Conservation (phyloP, 2,888 invertebrate genomes). For the Elgonia sp. region DNA sequence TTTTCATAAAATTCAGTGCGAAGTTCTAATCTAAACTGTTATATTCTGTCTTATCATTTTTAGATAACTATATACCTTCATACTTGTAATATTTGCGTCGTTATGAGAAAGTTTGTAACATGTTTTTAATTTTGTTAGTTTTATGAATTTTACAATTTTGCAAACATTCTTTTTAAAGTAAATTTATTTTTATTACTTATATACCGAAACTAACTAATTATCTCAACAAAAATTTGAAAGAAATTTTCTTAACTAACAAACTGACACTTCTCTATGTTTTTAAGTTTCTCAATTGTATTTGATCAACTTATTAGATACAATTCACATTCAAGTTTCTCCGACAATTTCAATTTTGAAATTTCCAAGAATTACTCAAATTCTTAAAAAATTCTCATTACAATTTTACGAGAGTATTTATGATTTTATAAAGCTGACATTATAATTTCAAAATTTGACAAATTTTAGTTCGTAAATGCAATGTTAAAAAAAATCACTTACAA, state of each 20-base stretch:
- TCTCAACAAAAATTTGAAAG: conserved; percentile 4
- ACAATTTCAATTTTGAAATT: conserved; percentile 2
- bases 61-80: conserved; percentile 38
- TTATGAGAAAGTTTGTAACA: conserved; percentile 1
- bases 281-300: conserved; percentile 64
- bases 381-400: too few species aligned
- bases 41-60: conserved; percentile 45
- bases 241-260: conserved; percentile 31
- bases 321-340: conserved; percentile 52
- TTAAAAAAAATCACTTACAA: too few species aligned
- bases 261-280: conserved; percentile 36
- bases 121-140: not conserved
- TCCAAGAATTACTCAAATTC: conserved; percentile 7
- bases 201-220: not conserved
- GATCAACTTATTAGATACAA: conserved; percentile 52
- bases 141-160: not conserved
- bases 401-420: too few species aligned
- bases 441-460: too few species aligned
- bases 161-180: not conserved
- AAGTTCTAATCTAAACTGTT: too few species aligned
- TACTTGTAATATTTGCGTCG: conserved; percentile 15
- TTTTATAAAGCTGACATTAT: too few species aligned
- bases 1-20: too few species aligned
- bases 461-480: too few species aligned
- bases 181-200: conserved; percentile 3